phyloP scores from a whole-genome alignment of 2,113 vertebrate genomes.

The Notothenia rossii region DNA sequence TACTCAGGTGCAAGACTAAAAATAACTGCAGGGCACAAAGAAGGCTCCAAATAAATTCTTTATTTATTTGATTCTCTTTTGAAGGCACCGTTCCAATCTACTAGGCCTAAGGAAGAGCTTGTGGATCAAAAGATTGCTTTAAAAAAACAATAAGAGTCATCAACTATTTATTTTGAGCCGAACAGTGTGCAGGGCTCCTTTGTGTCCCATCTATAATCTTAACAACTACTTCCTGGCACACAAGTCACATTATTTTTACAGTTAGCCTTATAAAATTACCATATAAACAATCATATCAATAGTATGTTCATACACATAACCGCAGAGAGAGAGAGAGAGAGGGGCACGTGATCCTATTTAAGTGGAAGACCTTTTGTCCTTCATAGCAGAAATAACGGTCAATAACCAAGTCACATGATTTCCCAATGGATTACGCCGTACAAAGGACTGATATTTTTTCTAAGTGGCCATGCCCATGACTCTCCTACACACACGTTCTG shows the following conservation, averaged over 20 bases:
- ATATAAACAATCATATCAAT: background rate
- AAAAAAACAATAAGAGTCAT: no score
- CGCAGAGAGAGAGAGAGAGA: conserved; percentile 14
- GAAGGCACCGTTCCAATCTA: no score
- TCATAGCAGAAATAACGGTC: conserved; percentile 42
- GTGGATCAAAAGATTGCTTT: no score
- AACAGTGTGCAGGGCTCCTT: no score
- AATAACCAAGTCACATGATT: conserved; percentile 52
- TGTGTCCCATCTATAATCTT: no score
- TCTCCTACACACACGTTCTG: conserved; percentile 25
- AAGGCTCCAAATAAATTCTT: no score
- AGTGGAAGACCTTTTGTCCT: conserved; percentile 49
- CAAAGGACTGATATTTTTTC: conserved; percentile 49
- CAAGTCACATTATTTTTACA: background rate
- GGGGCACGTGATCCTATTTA: conserved; percentile 21
- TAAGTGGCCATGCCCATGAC: conserved; percentile 21
- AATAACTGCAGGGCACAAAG: no score
- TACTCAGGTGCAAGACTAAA: no score
- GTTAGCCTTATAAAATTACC: background rate
- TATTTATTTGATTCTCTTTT: no score
- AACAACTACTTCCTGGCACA: background rate
- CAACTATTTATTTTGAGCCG: no score
- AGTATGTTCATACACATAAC: conserved; percentile 1
- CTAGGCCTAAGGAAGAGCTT: no score
- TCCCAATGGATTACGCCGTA: conserved; percentile 44